Evolutionary conservation across 2,113 vertebrate genomes (phyloP).

Genomic region (Potamarius usumacintae): DNA sequence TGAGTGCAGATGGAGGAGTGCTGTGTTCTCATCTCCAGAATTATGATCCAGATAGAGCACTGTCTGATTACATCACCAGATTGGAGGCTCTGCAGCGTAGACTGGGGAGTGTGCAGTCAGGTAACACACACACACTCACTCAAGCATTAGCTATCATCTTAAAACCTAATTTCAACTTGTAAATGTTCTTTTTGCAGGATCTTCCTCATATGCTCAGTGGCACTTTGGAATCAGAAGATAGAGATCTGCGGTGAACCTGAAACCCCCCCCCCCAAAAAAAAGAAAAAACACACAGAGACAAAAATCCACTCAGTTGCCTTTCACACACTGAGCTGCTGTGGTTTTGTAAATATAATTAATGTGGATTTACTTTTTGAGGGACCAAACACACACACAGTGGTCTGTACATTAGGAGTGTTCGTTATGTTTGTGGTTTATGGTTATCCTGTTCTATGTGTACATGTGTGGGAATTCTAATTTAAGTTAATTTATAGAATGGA

Average conservation of each 20-base stretch:
- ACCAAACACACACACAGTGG: constrained; percentile 80
- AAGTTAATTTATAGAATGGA: constrained; percentile 93
- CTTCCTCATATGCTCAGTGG: constrained; percentile 79
- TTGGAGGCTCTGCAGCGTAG: constrained; percentile 91
- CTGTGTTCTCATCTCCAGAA: constrained; percentile 89
- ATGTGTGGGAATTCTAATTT: constrained; percentile 98
- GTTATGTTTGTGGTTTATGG: constrained; percentile 63
- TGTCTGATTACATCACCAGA: constrained; percentile 91
- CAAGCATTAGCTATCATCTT: neutral
- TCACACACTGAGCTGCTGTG: constrained; percentile 77
- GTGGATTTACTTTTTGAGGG: constrained; percentile 76
- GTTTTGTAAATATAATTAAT: constrained; percentile 75
- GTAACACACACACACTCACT: constrained; percentile 62
- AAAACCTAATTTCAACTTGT: neutral
- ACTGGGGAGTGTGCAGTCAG: constrained; percentile 88
- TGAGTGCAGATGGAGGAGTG: constrained; percentile 72
- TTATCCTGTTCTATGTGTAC: constrained; percentile 79
- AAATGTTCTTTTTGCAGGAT: constrained; percentile 68
- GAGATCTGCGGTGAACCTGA: constrained; percentile 62
- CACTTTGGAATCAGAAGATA: constrained; percentile 90
- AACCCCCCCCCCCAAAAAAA: constrained; percentile 46
- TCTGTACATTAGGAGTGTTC: constrained; percentile 77
- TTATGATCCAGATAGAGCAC: constrained; percentile 92
- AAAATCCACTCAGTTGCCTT: constrained; percentile 74
- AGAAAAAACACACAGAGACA: neutral